Conservation (phyloP, 2,888 invertebrate genomes). For the Drosophila kokeensis region DNA sequence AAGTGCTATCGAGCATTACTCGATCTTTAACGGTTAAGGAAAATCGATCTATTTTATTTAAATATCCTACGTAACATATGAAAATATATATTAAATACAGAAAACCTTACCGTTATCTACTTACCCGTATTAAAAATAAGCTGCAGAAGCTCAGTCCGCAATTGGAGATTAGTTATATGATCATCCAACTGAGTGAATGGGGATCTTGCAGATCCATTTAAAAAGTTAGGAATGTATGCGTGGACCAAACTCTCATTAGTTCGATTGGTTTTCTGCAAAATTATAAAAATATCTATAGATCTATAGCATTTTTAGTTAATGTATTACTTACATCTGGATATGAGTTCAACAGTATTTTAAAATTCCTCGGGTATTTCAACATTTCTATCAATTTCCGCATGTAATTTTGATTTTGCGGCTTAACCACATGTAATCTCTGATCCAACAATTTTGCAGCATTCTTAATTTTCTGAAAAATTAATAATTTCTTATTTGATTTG, state of each 20-base stretch:
- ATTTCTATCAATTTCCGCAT: neutral
- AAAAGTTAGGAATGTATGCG: neutral
- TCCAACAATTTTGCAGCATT: neutral
- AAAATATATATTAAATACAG: neutral
- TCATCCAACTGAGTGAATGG: too few relatives aligned
- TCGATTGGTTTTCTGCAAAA: neutral
- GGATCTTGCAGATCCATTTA: neutral
- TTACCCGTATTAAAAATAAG: neutral
- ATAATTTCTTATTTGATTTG: neutral
- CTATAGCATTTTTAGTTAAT: neutral
- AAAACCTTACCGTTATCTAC: neutral
- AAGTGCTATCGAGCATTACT: neutral
- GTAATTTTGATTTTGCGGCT: neutral
- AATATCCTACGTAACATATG: neutral
- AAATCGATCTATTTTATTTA: neutral
- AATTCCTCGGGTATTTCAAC: neutral
- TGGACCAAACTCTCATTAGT: neutral
- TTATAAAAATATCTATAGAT: neutral
- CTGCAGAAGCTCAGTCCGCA: neutral
- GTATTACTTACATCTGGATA: neutral
- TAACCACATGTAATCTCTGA: neutral
- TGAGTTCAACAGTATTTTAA: neutral
- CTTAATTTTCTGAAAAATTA: neutral
- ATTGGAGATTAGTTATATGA: neutral
- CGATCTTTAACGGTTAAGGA: neutral